Base-by-base conservation (phyloP, 2,888 invertebrate species). In the Leucoptera coffeella region DNA sequence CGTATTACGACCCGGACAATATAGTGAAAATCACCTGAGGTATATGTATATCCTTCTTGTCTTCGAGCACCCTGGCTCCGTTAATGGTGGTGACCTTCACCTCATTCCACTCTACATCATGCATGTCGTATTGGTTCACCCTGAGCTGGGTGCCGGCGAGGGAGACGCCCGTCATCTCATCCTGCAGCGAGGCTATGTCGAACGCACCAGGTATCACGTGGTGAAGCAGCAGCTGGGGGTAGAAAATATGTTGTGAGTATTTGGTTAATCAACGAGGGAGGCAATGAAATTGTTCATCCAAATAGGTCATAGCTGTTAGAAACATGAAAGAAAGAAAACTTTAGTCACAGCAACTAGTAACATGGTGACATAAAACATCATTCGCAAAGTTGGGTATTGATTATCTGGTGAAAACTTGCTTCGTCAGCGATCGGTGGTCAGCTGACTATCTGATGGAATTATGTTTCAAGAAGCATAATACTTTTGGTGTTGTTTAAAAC, bases 81-180 rank as follows among this genome's bases (percentile, higher is more conserved):
- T 90, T 90, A 43, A 90, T 83, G 22, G 89, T 88, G 17, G 87
- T 86, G 30, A 89, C 78, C 75, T 84, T 49, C 14, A 89, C 78
- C 45, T 89, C 88, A 45, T 89, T 89, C 88, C 88, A 89, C 53
- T 89, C 87, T 22, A 82, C 80, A 43, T 89, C 89, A 40, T 90
- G 88, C 81, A 87, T 85, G 34, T 81, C 80, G 50, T 89, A 90
- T 42, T 87, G 85, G 58, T 90, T 90, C 22, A 90, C 89, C 29
- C 90, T 71, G 14, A 90, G 61, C 50, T 90, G 89, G 0, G 90
- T 90, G 30, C 89, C 89, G 1, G 89, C 89, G 25, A 90, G 67
- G 0, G 89, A 89, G 1, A 90, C 89, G 1, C 89, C 89, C 0
- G 89, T 89, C 89, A 90, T 90, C 72, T 90, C 89, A 40, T 90